phyloP scores from a whole-genome alignment of 2,888 invertebrate genomes.

The Orchestes rusci region DNA sequence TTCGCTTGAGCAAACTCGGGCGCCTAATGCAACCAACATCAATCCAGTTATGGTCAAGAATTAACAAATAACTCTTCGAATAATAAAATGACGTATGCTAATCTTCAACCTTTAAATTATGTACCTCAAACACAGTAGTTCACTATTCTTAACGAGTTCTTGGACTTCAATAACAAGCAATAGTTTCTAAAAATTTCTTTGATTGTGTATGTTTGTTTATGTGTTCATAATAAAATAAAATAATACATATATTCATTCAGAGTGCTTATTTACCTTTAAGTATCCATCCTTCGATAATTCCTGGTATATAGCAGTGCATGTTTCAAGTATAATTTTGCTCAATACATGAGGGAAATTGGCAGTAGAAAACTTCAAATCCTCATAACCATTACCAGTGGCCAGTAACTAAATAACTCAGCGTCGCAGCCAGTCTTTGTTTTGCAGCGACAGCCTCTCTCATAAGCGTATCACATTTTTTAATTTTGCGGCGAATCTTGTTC shows the following conservation, averaged over 20 bases:
- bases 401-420: constrained; percentile 4
- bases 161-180: not conserved
- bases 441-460: constrained; percentile 2
- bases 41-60: too few relatives aligned
- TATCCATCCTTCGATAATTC: constrained; percentile 3
- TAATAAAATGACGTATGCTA: not conserved
- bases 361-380: not conserved
- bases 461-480: constrained; percentile 1
- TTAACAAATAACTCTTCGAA: not conserved
- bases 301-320: constrained; percentile 3
- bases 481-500: not conserved
- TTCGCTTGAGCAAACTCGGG: too few relatives aligned
- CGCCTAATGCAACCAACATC: too few relatives aligned
- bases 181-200: too few relatives aligned
- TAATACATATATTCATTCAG: constrained; percentile 4
- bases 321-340: not conserved
- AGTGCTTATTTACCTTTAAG: constrained; percentile 5
- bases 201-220: too few relatives aligned
- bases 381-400: not conserved
- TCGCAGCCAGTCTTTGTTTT: constrained; percentile 1
- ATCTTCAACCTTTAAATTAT: not conserved
- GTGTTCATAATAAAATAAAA: not conserved
- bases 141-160: not conserved
- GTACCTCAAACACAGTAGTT: not conserved
- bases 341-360: not conserved